Evolutionary conservation across 2,888 invertebrate genomes (phyloP).

Genomic region (Stenurella melanura): DNA sequence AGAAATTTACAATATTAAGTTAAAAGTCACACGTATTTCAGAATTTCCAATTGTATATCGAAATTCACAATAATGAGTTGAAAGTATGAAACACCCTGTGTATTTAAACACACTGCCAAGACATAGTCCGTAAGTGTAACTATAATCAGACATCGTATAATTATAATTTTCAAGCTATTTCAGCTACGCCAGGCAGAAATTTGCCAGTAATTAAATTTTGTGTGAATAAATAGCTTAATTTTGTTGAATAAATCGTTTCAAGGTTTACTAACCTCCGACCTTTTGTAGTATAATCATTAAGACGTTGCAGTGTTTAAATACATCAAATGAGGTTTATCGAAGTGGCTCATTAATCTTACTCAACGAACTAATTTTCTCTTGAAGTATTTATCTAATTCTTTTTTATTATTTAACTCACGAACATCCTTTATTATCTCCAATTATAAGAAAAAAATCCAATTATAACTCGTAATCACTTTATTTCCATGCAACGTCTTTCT

Average conservation of each 20-base stretch:
- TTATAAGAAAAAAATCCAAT: background rate
- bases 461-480: background rate
- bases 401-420: background rate
- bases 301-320: slow-evolving; percentile 8
- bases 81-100: too few species aligned
- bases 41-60: too few species aligned
- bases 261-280: slow-evolving; percentile 8
- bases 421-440: background rate
- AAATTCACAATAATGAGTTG: too few species aligned
- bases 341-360: background rate
- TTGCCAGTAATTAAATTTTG: background rate
- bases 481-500: too few species aligned
- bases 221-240: slow-evolving; percentile 6
- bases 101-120: too few species aligned
- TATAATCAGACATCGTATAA: background rate
- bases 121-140: background rate
- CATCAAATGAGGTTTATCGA: background rate
- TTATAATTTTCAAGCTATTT: background rate
- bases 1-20: too few species aligned
- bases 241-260: slow-evolving; percentile 11
- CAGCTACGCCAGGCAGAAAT: background rate
- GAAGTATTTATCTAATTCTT: slow-evolving; percentile 7
- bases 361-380: background rate
- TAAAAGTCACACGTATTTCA: too few species aligned
- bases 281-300: background rate